phyloP scores from a whole-genome alignment of 2,113 vertebrate genomes.

The Choloepus hoffmanni region DNA sequence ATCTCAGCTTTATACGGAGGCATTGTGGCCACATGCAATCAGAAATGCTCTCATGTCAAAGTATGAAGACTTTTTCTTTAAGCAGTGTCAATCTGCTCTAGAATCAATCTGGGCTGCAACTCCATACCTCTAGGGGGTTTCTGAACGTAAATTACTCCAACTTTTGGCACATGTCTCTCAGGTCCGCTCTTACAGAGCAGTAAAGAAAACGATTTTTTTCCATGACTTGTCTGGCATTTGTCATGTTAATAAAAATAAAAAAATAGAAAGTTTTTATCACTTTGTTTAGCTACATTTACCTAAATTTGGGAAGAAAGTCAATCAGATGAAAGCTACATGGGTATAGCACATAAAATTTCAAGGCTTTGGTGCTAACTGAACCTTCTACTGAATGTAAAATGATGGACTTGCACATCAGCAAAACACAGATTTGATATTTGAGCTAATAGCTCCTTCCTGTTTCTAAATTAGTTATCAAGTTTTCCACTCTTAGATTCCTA shows the following conservation, averaged over 20 bases:
- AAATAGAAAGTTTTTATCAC: constrained; percentile 14
- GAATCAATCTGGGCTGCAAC: constrained; percentile 40
- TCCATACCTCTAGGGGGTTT: constrained; percentile 58
- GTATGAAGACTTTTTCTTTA: constrained; percentile 40
- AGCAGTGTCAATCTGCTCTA: constrained; percentile 66
- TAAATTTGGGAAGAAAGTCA: constrained; percentile 80
- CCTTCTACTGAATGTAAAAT: constrained; percentile 74
- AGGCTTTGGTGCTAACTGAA: constrained; percentile 67
- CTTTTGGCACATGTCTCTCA: constrained; percentile 50
- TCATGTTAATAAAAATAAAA: background rate
- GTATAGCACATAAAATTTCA: constrained; percentile 73
- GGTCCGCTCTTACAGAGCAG: background rate
- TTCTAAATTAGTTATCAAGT: background rate
- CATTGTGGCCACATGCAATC: constrained; percentile 52
- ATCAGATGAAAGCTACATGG: constrained; percentile 78
- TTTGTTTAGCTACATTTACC: constrained; percentile 79
- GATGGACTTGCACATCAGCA: constrained; percentile 63
- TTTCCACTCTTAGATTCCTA: background rate
- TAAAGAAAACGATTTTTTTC: constrained; percentile 15
- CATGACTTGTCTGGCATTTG: constrained; percentile 22
- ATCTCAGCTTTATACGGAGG: constrained; percentile 48
- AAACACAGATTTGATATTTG: background rate
- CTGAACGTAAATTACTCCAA: constrained; percentile 60
- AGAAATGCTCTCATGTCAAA: constrained; percentile 59
- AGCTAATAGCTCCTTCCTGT: background rate